Evolutionary conservation across 2,888 invertebrate genomes (phyloP).

Genomic region (Hyposoter dolosus): DNA sequence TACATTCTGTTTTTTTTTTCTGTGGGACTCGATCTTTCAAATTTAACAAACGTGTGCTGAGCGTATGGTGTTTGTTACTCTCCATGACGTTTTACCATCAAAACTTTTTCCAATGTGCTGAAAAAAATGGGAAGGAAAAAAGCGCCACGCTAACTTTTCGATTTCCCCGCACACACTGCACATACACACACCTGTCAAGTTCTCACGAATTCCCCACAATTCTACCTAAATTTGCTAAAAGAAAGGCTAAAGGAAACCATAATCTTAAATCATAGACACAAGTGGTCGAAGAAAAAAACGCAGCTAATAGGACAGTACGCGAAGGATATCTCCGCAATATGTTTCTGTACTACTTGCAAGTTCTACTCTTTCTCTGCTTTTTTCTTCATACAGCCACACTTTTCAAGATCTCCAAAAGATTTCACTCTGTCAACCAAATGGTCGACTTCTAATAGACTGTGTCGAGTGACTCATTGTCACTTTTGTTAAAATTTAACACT

Average conservation of each 20-base stretch:
- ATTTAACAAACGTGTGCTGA: conserved; percentile 51
- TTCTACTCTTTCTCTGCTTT: conserved; percentile 54
- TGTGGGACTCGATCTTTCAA: conserved; percentile 1
- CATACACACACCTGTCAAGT: conserved; percentile 5
- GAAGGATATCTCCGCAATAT: conserved; percentile 74
- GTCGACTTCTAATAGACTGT: conserved; percentile 80
- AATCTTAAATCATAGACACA: conserved; percentile 25
- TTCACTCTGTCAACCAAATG: conserved; percentile 68
- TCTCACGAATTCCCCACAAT: conserved; percentile 30
- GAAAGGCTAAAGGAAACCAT: conserved; percentile 24
- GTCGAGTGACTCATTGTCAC: conserved; percentile 80
- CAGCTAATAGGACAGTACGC: conserved; percentile 79
- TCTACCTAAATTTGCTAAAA: conserved; percentile 76
- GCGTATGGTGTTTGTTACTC: conserved; percentile 56
- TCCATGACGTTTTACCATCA: conserved; percentile 31
- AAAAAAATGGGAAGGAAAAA: not conserved
- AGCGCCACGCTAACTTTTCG: not conserved
- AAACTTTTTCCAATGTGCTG: conserved; percentile 2
- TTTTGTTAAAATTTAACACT: conserved; percentile 75
- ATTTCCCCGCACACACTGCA: not conserved
- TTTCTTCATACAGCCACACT: conserved; percentile 31
- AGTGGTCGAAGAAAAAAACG: conserved; percentile 43
- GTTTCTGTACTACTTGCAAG: conserved; percentile 43
- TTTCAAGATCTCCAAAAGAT: conserved; percentile 56
- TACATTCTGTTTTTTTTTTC: conserved; percentile 1